Evolutionary conservation across 1,140 invertebrate genomes (phyloP).

Genomic region (Zaprionus capensis): DNA sequence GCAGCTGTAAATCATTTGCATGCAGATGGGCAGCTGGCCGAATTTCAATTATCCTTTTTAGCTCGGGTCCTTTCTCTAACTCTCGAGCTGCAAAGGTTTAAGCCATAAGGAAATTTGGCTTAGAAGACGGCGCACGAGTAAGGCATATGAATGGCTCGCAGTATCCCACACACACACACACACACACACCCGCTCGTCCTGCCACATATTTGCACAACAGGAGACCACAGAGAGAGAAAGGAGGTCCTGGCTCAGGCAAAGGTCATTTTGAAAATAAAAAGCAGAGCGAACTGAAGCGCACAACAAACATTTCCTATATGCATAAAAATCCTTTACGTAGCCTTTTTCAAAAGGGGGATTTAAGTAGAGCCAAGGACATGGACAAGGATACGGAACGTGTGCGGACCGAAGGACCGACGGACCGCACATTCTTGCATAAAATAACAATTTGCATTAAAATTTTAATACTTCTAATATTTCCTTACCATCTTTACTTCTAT

Average conservation of each 20-base stretch:
- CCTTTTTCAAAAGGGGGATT: slow-evolving; percentile 75
- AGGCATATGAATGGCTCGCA: slow-evolving; percentile 54
- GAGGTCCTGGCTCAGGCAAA: slow-evolving; percentile 49
- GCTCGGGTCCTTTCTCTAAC: background rate
- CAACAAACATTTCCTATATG: slow-evolving; percentile 58
- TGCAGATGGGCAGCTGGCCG: slow-evolving; percentile 56
- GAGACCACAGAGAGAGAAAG: slow-evolving; percentile 6
- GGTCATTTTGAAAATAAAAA: slow-evolving; percentile 59
- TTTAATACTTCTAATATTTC: slow-evolving; percentile 80
- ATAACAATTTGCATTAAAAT: slow-evolving; percentile 82
- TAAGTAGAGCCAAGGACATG: slow-evolving; percentile 49
- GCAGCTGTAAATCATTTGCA: slow-evolving; percentile 67
- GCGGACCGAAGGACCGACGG: slow-evolving; percentile 38
- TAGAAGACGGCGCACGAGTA: slow-evolving; percentile 41
- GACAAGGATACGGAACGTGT: slow-evolving; percentile 29
- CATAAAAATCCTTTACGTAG: slow-evolving; percentile 72
- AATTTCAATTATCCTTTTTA: slow-evolving; percentile 73
- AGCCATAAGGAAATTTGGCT: slow-evolving; percentile 49
- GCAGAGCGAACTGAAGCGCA: slow-evolving; percentile 43
- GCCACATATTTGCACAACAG: slow-evolving; percentile 53
- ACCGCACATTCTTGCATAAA: slow-evolving; percentile 76
- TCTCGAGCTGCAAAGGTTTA: slow-evolving; percentile 52
- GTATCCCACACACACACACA: slow-evolving; percentile 18
- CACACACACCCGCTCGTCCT: slow-evolving; percentile 27
- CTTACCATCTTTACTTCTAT: slow-evolving; percentile 46